Percentiles rank a stretch among this genome's conserved stretches.
Conservation (phyloP, 2,113 vertebrate species). For the Dicaeum eximium region DNA sequence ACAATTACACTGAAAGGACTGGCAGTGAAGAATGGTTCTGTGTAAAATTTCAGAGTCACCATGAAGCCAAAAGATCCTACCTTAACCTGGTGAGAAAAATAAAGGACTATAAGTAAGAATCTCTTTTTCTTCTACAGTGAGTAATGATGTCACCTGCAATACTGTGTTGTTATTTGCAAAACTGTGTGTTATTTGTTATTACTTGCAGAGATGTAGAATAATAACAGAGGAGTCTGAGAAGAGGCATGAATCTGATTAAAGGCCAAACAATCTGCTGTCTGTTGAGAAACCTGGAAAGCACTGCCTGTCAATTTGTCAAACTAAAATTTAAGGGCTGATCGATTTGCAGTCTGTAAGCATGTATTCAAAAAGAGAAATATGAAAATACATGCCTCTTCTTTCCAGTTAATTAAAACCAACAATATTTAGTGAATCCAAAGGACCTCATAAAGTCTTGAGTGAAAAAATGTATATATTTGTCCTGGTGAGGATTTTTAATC, state of each 20-base stretch:
- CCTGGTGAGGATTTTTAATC: background rate
- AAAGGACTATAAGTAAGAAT: background rate
- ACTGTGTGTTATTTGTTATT: too few relatives aligned
- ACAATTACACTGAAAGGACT: background rate
- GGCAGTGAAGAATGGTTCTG: background rate
- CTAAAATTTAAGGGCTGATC: background rate
- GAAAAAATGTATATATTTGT: background rate
- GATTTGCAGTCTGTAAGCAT: background rate
- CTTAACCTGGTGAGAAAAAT: background rate
- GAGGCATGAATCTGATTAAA: background rate
- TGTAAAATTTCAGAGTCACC: background rate
- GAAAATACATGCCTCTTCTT: background rate
- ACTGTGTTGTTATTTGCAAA: too few relatives aligned
- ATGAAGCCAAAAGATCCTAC: background rate
- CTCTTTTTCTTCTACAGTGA: background rate
- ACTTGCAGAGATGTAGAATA: background rate
- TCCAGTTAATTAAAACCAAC: background rate
- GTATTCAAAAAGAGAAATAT: background rate
- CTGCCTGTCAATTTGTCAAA: background rate
- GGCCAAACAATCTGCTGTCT: background rate
- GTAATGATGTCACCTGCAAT: background rate
- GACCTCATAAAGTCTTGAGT: background rate
- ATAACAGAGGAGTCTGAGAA: background rate
- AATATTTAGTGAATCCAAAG: background rate
- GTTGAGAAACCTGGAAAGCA: background rate